Conservation (phyloP, 2,797 vertebrate species). For the Todus mexicanus region DNA sequence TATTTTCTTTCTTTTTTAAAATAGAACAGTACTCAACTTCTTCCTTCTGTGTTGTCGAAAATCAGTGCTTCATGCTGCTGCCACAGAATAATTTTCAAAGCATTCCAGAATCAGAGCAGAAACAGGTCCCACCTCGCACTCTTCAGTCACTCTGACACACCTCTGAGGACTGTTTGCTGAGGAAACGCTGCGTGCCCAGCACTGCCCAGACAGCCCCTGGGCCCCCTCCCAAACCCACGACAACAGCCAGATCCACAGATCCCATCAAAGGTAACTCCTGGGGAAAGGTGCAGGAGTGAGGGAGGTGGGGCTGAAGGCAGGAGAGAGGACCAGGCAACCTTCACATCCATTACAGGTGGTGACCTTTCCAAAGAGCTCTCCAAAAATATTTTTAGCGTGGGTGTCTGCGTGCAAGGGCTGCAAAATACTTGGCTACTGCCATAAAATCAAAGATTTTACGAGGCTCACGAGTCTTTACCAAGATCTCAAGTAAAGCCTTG, state of each 20-base stretch:
- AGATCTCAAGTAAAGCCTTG: background rate
- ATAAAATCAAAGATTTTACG: background rate
- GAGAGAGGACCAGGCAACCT: background rate
- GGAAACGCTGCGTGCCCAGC: background rate
- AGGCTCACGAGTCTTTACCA: background rate
- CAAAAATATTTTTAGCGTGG: background rate
- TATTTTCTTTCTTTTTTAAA: constrained; percentile 13
- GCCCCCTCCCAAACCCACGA: background rate
- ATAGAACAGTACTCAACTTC: constrained; percentile 1
- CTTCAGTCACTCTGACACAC: background rate
- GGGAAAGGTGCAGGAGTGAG: background rate
- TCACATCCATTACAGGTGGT: accelerated
- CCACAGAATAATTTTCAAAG: background rate
- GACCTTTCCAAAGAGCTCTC: background rate
- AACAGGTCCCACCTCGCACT: background rate
- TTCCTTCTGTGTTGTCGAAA: background rate
- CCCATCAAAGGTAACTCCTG: background rate
- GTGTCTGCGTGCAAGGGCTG: background rate
- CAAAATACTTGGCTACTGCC: background rate
- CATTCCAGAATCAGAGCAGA: background rate
- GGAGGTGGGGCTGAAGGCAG: background rate
- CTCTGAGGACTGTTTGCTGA: background rate
- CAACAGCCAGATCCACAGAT: background rate
- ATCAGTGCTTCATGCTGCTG: background rate
- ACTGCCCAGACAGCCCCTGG: background rate